These are phyloP conservation scores for Agrotis exclamationis DNA, from an alignment of 2,888 invertebrate species.

Conservation along the genomic window DNA sequence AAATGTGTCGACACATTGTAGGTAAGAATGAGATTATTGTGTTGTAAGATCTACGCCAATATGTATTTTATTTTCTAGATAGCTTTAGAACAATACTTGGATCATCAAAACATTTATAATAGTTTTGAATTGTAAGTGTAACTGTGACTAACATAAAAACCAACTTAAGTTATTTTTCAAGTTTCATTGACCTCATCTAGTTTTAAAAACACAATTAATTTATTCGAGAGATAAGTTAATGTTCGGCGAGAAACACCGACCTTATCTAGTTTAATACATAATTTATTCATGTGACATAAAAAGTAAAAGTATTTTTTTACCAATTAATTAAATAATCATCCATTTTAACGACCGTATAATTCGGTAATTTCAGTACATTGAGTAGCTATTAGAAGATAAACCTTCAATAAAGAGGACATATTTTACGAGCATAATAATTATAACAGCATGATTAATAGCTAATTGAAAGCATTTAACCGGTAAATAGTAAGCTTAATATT, in stretches of 20 bases:
- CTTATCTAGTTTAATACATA: neutral
- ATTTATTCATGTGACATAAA: neutral
- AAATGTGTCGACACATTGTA: neutral
- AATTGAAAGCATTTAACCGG: slow-evolving; percentile 18
- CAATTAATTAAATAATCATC: neutral
- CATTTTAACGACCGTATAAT: slow-evolving; percentile 1
- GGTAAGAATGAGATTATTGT: neutral
- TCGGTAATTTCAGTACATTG: slow-evolving; percentile 2
- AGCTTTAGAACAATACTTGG: neutral
- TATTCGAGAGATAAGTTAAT: too few relatives aligned
- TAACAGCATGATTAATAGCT: slow-evolving; percentile 31
- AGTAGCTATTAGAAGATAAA: slow-evolving; percentile 2
- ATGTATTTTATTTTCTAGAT: neutral
- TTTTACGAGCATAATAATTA: slow-evolving; percentile 21
- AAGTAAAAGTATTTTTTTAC: neutral
- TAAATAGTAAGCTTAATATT: slow-evolving; percentile 20
- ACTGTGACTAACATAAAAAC: too few relatives aligned
- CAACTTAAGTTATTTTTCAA: too few relatives aligned
- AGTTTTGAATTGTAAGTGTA: too few relatives aligned
- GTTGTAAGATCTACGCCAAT: neutral
- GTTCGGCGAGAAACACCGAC: neutral
- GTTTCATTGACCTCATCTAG: too few relatives aligned
- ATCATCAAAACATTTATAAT: too few relatives aligned
- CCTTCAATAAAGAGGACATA: neutral
- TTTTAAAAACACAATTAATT: too few relatives aligned